phyloP scores from a whole-genome alignment of 2,888 invertebrate species.

The Meganola albula region DNA sequence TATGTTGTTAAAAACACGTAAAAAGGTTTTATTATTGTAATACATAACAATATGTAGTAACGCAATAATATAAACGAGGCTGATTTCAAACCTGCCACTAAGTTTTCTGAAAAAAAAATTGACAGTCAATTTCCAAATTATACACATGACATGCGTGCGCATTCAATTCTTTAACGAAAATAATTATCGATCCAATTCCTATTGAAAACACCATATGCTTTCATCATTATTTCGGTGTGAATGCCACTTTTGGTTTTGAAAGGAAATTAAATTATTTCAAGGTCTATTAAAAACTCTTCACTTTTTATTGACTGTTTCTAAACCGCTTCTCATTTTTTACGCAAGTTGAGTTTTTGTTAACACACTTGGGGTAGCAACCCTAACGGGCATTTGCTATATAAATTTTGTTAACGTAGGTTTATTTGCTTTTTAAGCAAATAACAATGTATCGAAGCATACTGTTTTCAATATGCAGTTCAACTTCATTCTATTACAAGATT shows the following conservation, averaged over 20 bases:
- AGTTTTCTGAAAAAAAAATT: constrained; percentile 12
- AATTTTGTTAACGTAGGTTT: no score
- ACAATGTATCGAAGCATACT: no score
- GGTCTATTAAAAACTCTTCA: constrained; percentile 33
- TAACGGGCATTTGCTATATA: no score
- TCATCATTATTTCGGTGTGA: constrained; percentile 47
- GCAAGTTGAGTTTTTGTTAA: no score
- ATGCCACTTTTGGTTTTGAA: constrained; percentile 47
- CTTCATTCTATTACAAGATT: no score
- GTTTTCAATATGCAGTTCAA: no score
- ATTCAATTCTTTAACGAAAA: constrained; percentile 27
- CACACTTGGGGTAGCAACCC: no score
- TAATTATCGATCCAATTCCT: constrained; percentile 38
- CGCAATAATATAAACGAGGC: neutral
- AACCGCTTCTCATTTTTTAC: no score
- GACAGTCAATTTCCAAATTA: constrained; percentile 13
- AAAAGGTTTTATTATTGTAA: no score
- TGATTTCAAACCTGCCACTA: constrained; percentile 7
- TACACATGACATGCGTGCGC: constrained; percentile 30
- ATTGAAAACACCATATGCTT: constrained; percentile 57
- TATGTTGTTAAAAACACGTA: no score
- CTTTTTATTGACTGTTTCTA: constrained; percentile 33
- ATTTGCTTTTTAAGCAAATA: no score
- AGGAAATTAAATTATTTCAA: constrained; percentile 56
- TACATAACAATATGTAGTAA: no score